phyloP scores from a whole-genome alignment of 2,797 vertebrate genomes.

The Nothura maculosa region DNA sequence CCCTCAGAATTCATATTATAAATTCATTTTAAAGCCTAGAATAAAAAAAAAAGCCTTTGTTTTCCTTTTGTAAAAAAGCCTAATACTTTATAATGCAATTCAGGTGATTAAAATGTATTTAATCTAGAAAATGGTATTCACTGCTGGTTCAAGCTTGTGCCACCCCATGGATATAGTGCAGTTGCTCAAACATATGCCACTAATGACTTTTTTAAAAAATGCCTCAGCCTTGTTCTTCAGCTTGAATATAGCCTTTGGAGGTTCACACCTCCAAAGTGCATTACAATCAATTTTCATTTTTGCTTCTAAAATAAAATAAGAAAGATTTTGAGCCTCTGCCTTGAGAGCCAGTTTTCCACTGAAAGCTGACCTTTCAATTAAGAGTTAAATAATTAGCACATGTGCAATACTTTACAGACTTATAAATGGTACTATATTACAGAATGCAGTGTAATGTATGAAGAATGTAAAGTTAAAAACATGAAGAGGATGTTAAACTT shows the following conservation, averaged over 20 bases:
- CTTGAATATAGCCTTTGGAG: neutral
- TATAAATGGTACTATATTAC: neutral
- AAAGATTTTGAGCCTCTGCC: neutral
- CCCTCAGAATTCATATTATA: neutral
- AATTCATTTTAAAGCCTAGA: neutral
- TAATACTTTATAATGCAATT: neutral
- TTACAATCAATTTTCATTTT: neutral
- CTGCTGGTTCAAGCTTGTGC: neutral
- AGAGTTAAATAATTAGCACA: neutral
- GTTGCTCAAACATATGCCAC: neutral
- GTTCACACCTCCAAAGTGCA: neutral
- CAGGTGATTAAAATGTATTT: neutral
- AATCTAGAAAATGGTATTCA: neutral
- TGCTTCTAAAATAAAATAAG: neutral
- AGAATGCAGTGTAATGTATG: neutral
- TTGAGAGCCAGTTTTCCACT: neutral
- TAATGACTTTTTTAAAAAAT: neutral
- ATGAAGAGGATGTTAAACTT: neutral
- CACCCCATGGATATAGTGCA: fast-evolving
- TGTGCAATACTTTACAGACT: neutral
- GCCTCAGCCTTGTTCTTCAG: neutral
- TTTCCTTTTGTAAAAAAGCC: neutral
- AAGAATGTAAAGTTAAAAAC: neutral
- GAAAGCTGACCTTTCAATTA: neutral
- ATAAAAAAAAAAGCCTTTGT: neutral